A percentile compares a stretch with the other conserved stretches of the same genome.
These are phyloP conservation scores for Chromobotia macracanthus DNA, from an alignment of 2,797 vertebrate genomes.

Conservation along the genomic window DNA sequence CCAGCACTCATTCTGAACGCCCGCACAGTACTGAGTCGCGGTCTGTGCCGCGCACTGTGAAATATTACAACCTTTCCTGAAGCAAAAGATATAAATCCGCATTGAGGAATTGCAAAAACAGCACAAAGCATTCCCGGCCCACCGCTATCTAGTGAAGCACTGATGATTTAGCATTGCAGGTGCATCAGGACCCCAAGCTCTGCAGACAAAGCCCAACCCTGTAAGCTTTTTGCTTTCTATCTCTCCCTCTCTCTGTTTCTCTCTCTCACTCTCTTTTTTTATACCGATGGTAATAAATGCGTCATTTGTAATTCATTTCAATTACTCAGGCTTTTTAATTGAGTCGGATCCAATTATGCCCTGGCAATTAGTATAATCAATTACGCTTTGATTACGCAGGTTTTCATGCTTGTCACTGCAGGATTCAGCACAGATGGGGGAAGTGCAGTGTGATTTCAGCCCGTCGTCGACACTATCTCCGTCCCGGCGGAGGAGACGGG, in stretches of 20 bases:
- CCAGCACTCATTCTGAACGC: slow-evolving; percentile 65
- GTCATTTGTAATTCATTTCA: slow-evolving; percentile 77
- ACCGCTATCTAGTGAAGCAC: slow-evolving; percentile 76
- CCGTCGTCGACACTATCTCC: slow-evolving; percentile 62
- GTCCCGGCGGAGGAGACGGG: slow-evolving; percentile 56
- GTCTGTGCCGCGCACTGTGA: slow-evolving; percentile 71
- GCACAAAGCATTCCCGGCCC: slow-evolving; percentile 82
- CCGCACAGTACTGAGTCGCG: slow-evolving; percentile 66
- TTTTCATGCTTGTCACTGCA: slow-evolving; percentile 79
- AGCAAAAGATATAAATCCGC: slow-evolving; percentile 86
- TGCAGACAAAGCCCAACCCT: slow-evolving; percentile 63
- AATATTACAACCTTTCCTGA: slow-evolving; percentile 86
- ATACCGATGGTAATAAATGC: slow-evolving; percentile 64
- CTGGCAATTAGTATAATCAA: slow-evolving; percentile 84
- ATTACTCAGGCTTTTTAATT: slow-evolving; percentile 82
- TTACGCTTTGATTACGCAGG: slow-evolving; percentile 73
- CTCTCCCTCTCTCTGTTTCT: slow-evolving; percentile 33
- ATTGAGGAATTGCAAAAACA: slow-evolving; percentile 87
- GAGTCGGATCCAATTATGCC: slow-evolving; percentile 84
- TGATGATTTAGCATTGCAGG: slow-evolving; percentile 84
- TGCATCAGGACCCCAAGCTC: slow-evolving; percentile 70
- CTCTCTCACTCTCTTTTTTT: slow-evolving; percentile 42
- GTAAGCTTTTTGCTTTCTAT: slow-evolving; percentile 49
- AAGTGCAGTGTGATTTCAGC: slow-evolving; percentile 67
- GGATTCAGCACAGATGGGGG: slow-evolving; percentile 75